Evolutionary conservation across 2,797 vertebrate species (phyloP), one percentile per base, ranked within the genome.

Genomic region (Halcyon leucocephala): DNA sequence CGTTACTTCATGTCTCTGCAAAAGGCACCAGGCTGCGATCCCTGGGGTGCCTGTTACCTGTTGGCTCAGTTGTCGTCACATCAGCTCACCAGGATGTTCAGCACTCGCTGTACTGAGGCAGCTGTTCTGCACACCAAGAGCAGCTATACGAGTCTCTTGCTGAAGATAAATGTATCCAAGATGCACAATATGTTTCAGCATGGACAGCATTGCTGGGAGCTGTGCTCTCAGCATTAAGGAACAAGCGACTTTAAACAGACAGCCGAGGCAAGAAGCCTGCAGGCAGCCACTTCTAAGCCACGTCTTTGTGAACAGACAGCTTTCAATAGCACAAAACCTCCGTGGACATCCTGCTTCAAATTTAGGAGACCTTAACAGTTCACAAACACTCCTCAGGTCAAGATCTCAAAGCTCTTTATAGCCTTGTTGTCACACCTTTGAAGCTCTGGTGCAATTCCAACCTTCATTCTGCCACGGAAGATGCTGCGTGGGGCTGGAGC

Each of bases 271-370:
- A 77, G 35, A 62, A 86, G 76, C 44, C 62, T 26, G 31, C 71
- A 91, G 48, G 20, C 31, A 58, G 17, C 25, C 35, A 4, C 62
- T 82, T 69, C 39, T 20, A n/a, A 74, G 17, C n/a, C 2, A 20
- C 5, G 22, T 48, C 52, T 8, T 1, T 1, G 3, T 0, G 0
- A n/a, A 49, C 70, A 13, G 18, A 12, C 37, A 52, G 35, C 4
- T 18, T 19, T 20, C 9, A 57, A 33, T 0, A 3, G 49, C 69
- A 46, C 24, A 58, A 28, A 54, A 26, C 9, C 52, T 35, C 33
- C 15, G 4, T 5, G 33, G 26, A 39, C 24, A 35, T 2, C 31
- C 35, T 6, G 28, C 44, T 79, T 37, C 14, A 4, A 19, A 31
- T 20, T 33, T 5, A 6, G 19, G 14, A 2, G 41, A 65, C 67